Evolutionary conservation across 2,888 invertebrate genomes (phyloP).

Genomic region (Schizaphis graminum): DNA sequence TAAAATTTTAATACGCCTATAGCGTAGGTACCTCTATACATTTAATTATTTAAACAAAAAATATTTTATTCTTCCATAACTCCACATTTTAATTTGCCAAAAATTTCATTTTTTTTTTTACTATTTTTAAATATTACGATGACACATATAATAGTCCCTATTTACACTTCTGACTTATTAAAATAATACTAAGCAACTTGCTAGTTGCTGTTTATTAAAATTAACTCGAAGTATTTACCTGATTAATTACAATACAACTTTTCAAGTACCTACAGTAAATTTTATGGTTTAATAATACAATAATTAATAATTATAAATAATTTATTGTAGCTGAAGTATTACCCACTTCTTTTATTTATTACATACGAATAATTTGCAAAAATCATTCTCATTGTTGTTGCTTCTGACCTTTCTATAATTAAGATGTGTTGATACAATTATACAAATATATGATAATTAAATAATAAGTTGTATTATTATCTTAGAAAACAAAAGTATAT

Average conservation of each 20-base stretch:
- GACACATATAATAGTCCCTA: background rate
- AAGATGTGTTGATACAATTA: conserved; percentile 51
- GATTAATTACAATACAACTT: background rate
- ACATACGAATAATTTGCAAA: background rate
- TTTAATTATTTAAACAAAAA: too few relatives aligned
- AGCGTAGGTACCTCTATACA: too few relatives aligned
- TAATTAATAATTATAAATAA: too few relatives aligned
- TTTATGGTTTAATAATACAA: background rate
- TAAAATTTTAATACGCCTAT: background rate
- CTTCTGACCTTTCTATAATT: conserved; percentile 32
- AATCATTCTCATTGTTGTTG: background rate
- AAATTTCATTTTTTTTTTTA: background rate
- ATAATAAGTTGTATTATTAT: conserved; percentile 37
- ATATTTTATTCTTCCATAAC: background rate
- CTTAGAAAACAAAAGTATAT: conserved; percentile 49
- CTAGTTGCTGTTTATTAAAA: background rate
- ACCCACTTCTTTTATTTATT: background rate
- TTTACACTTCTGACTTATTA: background rate
- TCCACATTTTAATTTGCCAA: background rate
- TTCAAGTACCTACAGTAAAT: background rate
- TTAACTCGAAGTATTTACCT: background rate
- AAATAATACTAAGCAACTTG: background rate
- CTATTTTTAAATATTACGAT: background rate
- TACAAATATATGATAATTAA: conserved; percentile 28
- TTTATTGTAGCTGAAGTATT: background rate